phyloP scores from a whole-genome alignment of 2,797 vertebrate species.

The Eulemur coronatus region DNA sequence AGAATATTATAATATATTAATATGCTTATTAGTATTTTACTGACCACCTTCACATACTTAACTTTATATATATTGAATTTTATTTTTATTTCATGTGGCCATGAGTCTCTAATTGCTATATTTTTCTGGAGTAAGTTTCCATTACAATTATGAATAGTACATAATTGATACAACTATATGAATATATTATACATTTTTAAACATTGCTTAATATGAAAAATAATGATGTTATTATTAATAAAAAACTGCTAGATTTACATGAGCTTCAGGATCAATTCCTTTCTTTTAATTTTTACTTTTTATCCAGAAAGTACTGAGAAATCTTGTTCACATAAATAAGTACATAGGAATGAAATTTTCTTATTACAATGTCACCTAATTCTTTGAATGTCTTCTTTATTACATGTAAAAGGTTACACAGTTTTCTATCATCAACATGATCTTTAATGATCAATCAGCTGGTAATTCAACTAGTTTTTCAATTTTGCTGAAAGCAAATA shows the following conservation, averaged over 20 bases:
- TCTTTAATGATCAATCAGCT: neutral
- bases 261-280: neutral
- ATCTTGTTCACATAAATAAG: neutral
- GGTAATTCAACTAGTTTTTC: neutral
- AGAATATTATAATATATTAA: neutral
- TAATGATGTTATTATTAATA: neutral
- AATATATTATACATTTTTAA: neutral
- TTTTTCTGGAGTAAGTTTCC: neutral
- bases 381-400: neutral
- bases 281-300: neutral
- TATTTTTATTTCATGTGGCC: neutral
- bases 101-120: neutral
- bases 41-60: neutral
- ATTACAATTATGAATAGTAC: neutral
- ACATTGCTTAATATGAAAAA: neutral
- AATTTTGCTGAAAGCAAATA: neutral
- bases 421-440: neutral
- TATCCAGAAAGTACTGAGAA: neutral
- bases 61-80: neutral
- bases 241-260: neutral
- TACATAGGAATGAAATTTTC: neutral
- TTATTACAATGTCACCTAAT: neutral
- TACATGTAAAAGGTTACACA: neutral
- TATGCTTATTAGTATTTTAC: neutral
- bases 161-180: neutral